phyloP scores from a whole-genome alignment of 1,140 invertebrate genomes.

The Sycophila sp. region DNA sequence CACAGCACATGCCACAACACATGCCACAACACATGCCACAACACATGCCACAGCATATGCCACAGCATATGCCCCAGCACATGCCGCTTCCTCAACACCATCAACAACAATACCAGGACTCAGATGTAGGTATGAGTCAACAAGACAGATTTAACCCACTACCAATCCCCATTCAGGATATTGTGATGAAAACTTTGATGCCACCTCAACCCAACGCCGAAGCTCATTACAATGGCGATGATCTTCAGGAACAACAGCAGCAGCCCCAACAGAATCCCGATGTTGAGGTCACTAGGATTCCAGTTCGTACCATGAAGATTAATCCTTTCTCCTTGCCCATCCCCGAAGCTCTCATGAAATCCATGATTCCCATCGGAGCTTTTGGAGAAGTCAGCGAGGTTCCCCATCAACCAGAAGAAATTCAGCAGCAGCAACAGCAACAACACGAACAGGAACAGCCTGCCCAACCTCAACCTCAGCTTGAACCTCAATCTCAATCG shows the following conservation, averaged over 20 bases:
- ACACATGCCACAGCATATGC: too few species aligned
- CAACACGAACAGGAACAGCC: not conserved
- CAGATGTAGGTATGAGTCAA: not conserved
- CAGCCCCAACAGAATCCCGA: not conserved
- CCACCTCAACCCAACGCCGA: slow-evolving; percentile 6
- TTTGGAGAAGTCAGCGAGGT: not conserved
- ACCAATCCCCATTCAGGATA: slow-evolving; percentile 11
- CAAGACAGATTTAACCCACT: slow-evolving; percentile 12
- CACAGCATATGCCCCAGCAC: too few species aligned
- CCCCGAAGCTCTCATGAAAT: slow-evolving; percentile 20
- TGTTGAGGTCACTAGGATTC: slow-evolving; percentile 23
- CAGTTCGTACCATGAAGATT: not conserved
- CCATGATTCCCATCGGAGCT: slow-evolving; percentile 5
- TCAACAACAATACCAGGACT: not conserved
- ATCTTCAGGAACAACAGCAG: not conserved
- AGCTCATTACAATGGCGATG: not conserved
- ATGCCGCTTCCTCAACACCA: not conserved
- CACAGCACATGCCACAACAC: too few species aligned
- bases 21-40: too few species aligned
- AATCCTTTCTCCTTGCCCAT: not conserved
- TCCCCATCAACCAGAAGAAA: not conserved
- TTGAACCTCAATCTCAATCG: too few species aligned
- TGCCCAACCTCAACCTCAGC: slow-evolving; percentile 25
- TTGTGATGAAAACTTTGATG: slow-evolving; percentile 24
- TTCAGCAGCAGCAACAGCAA: not conserved